phyloP scores from a whole-genome alignment of 2,888 invertebrate species.

The Diloba caeruleocephala region DNA sequence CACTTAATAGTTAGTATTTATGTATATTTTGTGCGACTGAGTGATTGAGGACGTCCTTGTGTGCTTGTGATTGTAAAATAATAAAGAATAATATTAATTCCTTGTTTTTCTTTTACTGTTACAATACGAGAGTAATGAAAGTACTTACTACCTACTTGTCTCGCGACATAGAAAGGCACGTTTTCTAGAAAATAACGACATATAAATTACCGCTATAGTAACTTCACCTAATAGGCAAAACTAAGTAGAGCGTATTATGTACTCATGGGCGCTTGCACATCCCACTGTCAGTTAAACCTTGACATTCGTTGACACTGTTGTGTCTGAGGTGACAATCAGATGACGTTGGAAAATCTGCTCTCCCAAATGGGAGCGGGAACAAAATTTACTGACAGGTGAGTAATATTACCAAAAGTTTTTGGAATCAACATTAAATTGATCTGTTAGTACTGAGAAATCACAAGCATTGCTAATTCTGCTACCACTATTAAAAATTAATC shows the following conservation, averaged over 20 bases:
- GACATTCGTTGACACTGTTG: slow-evolving; percentile 70
- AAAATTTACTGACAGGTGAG: slow-evolving; percentile 79
- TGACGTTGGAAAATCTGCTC: slow-evolving; percentile 77
- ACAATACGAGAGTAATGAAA: slow-evolving; percentile 11
- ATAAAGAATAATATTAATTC: slow-evolving; percentile 64
- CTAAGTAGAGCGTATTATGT: slow-evolving; percentile 75
- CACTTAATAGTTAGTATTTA: slow-evolving; percentile 82
- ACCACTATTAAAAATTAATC: too few species aligned
- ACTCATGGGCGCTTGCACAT: slow-evolving; percentile 60
- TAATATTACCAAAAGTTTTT: not conserved
- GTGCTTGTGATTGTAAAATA: slow-evolving; percentile 85
- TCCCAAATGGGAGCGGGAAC: slow-evolving; percentile 77
- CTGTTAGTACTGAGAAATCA: too few species aligned
- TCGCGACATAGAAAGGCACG: slow-evolving; percentile 29
- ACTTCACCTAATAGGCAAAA: slow-evolving; percentile 54
- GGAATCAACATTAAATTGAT: too few species aligned
- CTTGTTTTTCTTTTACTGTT: slow-evolving; percentile 39
- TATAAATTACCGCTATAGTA: slow-evolving; percentile 72
- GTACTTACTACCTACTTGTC: slow-evolving; percentile 11
- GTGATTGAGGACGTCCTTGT: slow-evolving; percentile 88
- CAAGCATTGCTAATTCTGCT: too few species aligned
- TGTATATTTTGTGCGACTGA: slow-evolving; percentile 83
- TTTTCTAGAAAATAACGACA: slow-evolving; percentile 46
- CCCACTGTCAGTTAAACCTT: slow-evolving; percentile 72
- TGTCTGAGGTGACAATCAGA: slow-evolving; percentile 59